These are phyloP conservation scores for Caenorhabditis japonica DNA, from an alignment of 2,888 invertebrate species.

Conservation along the genomic window DNA sequence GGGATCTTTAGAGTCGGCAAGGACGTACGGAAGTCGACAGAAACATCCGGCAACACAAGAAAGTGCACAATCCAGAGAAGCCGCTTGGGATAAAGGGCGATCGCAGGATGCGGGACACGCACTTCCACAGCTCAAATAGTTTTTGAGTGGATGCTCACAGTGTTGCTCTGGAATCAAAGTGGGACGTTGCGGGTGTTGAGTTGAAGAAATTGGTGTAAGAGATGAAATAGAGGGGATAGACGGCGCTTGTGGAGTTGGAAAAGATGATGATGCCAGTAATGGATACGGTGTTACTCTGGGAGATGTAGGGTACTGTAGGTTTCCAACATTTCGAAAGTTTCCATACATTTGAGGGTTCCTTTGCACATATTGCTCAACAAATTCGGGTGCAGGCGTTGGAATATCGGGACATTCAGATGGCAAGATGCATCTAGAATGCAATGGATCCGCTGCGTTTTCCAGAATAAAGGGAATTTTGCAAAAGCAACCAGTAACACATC, in stretches of 20 bases:
- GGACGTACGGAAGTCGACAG: constrained; percentile 56
- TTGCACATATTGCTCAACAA: constrained; percentile 41
- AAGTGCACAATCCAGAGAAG: constrained; percentile 53
- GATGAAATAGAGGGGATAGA: constrained; percentile 5
- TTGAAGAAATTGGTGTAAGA: too few relatives aligned
- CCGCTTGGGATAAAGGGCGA: constrained; percentile 46
- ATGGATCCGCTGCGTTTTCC: constrained; percentile 63
- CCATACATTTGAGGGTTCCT: constrained; percentile 33
- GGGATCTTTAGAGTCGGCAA: constrained; percentile 44
- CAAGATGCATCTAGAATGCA: constrained; percentile 64
- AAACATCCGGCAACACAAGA: constrained; percentile 59
- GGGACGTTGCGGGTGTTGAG: constrained; percentile 18
- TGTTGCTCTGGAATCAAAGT: constrained; percentile 48
- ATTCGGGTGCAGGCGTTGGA: constrained; percentile 30
- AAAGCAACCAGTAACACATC: constrained; percentile 67
- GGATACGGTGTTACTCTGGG: neutral
- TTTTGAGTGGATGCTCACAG: constrained; percentile 65
- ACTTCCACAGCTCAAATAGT: constrained; percentile 64
- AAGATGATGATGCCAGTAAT: neutral
- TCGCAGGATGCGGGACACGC: constrained; percentile 60
- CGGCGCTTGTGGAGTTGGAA: neutral
- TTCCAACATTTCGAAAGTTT: constrained; percentile 10
- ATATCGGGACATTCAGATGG: constrained; percentile 59
- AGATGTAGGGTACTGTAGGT: constrained; percentile 35
- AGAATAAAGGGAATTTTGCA: constrained; percentile 65